A percentile compares a stretch with the other conserved stretches of the same genome.
Conservation (phyloP, 2,888 invertebrate genomes). For the Phorcus lineatus region DNA sequence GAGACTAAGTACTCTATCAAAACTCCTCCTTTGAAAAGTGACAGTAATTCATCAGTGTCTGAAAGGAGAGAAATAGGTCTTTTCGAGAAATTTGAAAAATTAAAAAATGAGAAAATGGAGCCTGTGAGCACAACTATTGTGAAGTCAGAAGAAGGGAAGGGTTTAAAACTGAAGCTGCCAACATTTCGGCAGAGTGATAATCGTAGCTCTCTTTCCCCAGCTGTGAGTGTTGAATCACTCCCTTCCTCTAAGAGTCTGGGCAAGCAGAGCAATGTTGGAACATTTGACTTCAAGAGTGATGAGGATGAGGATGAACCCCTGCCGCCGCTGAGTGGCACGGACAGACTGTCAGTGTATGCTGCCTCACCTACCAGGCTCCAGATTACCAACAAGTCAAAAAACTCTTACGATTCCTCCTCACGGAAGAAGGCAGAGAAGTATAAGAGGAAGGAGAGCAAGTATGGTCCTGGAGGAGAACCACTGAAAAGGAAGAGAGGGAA, state of each 20-base stretch:
- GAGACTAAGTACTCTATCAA: constrained; percentile 25
- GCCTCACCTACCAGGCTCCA: constrained; percentile 60
- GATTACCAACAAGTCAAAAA: constrained; percentile 61
- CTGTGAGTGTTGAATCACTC: constrained; percentile 28
- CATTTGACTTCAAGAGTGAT: constrained; percentile 68
- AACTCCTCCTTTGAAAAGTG: neutral
- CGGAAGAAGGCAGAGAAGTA: constrained; percentile 60
- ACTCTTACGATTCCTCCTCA: constrained; percentile 50
- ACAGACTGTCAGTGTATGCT: constrained; percentile 49
- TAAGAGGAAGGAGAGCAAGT: constrained; percentile 62
- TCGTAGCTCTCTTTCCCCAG: constrained; percentile 35
- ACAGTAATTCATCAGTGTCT: neutral
- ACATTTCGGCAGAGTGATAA: constrained; percentile 45
- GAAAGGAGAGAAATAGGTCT: constrained; percentile 36
- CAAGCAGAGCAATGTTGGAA: constrained; percentile 41
- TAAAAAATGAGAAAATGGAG: constrained; percentile 28
- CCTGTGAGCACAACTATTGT: constrained; percentile 33
- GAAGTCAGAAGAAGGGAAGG: constrained; percentile 31
- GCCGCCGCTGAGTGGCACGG: constrained; percentile 30
- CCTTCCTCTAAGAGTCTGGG: constrained; percentile 26
- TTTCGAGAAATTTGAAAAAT: constrained; percentile 45
- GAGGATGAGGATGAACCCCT: constrained; percentile 62
- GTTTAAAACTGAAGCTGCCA: constrained; percentile 50
- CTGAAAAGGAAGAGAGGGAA: constrained; percentile 63
- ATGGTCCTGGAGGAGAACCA: constrained; percentile 49